Evolutionary conservation across 2,888 invertebrate genomes (phyloP), one percentile per base, ranked within the genome.

Genomic region (Lordiphosa andalusiaca): DNA sequence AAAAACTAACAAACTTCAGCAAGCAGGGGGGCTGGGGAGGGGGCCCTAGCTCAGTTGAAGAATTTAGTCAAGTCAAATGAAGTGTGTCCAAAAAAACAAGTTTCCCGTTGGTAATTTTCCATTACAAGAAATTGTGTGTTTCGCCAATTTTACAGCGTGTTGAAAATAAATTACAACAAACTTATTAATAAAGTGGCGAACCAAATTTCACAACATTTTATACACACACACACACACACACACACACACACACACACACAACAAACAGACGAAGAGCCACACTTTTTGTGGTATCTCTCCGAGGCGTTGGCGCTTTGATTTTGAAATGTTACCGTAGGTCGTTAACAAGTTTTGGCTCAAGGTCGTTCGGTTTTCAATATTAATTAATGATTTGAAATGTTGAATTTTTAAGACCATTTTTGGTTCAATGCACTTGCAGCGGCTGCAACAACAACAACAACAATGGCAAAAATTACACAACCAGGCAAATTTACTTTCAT

Each of bases 261-360:
- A 49, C 39, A 39, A 36, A 9, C 13, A 41, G 36, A 33, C 19
- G 33, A 35, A 35, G 35, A 30, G 35, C 36, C n/a, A 33, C 5
- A 19, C 25, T 25, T 25, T 25, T 9, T 30, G 1, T 1, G 42
- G 13, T 9, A 30, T 10, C 19, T 7, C 19, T 10, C 47, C 13
- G 53, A 63, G 61, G 61, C 61, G 63, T 52, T 61, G 66, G 38
- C 47, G 50, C 16, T 16, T 16, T 39, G 63, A 50, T 67, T 65
- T 58, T 62, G 57, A 67, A 70, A 68, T 72, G 64, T 80, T 72
- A 70, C 54, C 70, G 66, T 78, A 72, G 73, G 80, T 80, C 72
- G 70, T 60, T 64, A 65, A 65, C 59, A 65, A 73, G 57, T 67
- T 71, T 68, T 55, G 57, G 46, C 60, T 66, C 77, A 72, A 76